Percentiles rank a stretch among this genome's conserved stretches.
Evolutionary conservation across 2,113 vertebrate genomes (phyloP).

Genomic region (Lasiurus borealis): DNA sequence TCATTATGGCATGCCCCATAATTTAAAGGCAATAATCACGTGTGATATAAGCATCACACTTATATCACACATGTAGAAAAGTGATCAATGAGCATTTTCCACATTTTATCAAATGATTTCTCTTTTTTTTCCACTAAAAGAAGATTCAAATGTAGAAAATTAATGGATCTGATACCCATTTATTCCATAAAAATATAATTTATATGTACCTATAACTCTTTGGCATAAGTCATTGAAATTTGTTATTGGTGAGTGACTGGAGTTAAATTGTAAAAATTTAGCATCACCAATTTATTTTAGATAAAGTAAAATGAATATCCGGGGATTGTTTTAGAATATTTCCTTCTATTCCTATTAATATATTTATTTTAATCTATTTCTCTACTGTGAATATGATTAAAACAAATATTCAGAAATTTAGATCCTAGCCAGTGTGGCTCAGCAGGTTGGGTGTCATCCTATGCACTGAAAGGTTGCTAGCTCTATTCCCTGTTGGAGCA

Average conservation of each 20-base stretch:
- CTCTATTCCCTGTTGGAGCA: no score
- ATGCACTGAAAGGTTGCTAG: neutral
- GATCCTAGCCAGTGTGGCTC: neutral
- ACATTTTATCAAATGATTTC: neutral
- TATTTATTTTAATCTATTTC: neutral
- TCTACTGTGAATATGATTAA: neutral
- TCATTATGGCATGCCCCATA: neutral
- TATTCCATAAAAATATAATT: slow-evolving; percentile 11
- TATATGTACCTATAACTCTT: neutral
- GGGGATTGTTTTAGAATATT: neutral
- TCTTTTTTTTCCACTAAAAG: slow-evolving; percentile 34
- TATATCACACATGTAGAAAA: neutral
- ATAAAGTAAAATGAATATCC: neutral
- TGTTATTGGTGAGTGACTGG: neutral
- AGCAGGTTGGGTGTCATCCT: neutral
- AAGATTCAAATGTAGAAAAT: neutral
- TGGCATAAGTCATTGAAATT: neutral
- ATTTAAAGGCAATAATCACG: slow-evolving; percentile 14
- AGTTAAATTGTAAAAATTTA: neutral
- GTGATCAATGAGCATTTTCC: neutral
- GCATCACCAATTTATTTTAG: neutral
- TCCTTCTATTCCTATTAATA: neutral
- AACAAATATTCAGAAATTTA: neutral
- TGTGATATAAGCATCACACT: no score
- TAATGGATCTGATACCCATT: neutral